phyloP scores from a whole-genome alignment of 1,140 invertebrate species.

The Chironomus tepperi region DNA sequence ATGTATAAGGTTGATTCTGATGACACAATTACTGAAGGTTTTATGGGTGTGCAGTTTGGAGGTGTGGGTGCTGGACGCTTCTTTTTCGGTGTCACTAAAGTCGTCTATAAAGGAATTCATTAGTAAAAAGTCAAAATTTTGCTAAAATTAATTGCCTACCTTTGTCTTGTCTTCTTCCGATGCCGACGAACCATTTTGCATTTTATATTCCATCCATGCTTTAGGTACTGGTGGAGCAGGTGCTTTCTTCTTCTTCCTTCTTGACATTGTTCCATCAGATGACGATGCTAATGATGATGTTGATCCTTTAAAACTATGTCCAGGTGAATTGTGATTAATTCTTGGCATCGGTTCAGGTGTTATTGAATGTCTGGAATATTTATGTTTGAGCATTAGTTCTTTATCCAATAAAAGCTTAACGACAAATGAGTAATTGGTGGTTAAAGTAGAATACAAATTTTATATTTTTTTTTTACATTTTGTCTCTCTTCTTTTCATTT shows the following conservation, averaged over 20 bases:
- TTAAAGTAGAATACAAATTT: not conserved
- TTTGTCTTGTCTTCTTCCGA: not conserved
- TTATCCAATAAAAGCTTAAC: not conserved
- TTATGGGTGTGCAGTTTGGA: slow-evolving; percentile 36
- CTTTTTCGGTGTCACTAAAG: slow-evolving; percentile 44
- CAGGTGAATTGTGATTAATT: not conserved
- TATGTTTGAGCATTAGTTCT: slow-evolving; percentile 30
- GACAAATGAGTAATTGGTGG: not conserved
- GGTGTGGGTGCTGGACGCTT: slow-evolving; percentile 62
- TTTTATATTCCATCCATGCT: not conserved
- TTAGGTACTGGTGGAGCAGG: slow-evolving; percentile 32
- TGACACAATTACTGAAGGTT: slow-evolving; percentile 16
- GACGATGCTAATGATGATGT: slow-evolving; percentile 32
- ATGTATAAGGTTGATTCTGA: slow-evolving; percentile 27
- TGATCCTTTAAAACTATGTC: slow-evolving; percentile 29
- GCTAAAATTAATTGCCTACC: not conserved
- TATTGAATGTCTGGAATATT: slow-evolving; percentile 29
- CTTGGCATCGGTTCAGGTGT: slow-evolving; percentile 42
- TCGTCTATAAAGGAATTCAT: slow-evolving; percentile 28
- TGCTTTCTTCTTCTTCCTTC: slow-evolving; percentile 39
- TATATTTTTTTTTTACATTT: too few species aligned
- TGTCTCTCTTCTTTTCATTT: too few species aligned
- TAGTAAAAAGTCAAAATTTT: not conserved
- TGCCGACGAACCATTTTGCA: not conserved
- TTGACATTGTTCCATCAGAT: slow-evolving; percentile 32